A percentile compares a stretch with the other conserved stretches of the same genome.
Conservation (phyloP, 2,888 invertebrate species). For the Tholera decimalis region DNA sequence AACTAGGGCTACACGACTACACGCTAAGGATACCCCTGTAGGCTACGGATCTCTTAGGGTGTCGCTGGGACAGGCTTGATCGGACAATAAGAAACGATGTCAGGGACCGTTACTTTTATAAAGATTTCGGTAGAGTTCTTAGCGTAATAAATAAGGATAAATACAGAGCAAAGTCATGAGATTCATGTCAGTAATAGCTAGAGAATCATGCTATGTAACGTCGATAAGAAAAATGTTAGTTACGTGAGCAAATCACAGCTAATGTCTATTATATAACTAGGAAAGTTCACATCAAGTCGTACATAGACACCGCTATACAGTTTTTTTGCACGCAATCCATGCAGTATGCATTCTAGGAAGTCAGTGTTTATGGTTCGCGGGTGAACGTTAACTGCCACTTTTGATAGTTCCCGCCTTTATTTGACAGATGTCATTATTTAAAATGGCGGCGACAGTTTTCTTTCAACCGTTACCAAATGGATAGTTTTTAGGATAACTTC, state of each 20-base stretch:
- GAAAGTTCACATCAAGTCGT: constrained; percentile 47
- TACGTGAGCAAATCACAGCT: constrained; percentile 38
- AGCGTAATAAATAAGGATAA: constrained; percentile 22
- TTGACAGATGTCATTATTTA: constrained; percentile 18
- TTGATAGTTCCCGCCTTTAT: constrained; percentile 38
- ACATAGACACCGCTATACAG: constrained; percentile 39
- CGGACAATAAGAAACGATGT: no score
- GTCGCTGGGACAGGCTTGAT: no score
- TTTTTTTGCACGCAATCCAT: constrained; percentile 43
- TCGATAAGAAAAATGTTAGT: constrained; percentile 38
- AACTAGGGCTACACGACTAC: no score
- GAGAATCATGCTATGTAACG: constrained; percentile 34
- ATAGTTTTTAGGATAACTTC: no score
- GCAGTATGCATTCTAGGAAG: constrained; percentile 41
- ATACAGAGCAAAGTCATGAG: constrained; percentile 8
- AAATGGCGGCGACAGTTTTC: neutral
- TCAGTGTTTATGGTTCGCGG: constrained; percentile 40
- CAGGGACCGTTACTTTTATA: no score
- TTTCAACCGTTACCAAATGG: neutral
- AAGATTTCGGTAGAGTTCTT: no score
- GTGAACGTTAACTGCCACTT: constrained; percentile 14
- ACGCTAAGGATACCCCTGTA: no score
- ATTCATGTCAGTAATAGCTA: constrained; percentile 18
- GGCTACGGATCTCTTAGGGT: no score
- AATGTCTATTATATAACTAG: constrained; percentile 46